These are phyloP conservation scores for Potorous gilbertii DNA, from an alignment of 2,797 vertebrate genomes.

Conservation along the genomic window DNA sequence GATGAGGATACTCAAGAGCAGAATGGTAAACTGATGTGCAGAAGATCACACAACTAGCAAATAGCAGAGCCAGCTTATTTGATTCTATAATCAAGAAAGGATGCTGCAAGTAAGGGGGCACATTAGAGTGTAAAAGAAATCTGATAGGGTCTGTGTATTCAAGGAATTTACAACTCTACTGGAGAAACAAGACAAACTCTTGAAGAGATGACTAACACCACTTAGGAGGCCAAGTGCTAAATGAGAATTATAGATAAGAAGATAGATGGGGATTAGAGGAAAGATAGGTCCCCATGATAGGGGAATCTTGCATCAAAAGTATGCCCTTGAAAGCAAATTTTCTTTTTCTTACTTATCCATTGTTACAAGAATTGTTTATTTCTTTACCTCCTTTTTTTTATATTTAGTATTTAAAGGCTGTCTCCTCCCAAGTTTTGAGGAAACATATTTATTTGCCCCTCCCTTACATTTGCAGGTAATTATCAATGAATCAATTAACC, in stretches of 20 bases:
- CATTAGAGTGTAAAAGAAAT: background rate
- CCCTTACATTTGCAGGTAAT: background rate
- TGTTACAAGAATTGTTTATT: background rate
- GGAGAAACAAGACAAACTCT: background rate
- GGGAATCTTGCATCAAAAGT: background rate
- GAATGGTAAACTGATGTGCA: background rate
- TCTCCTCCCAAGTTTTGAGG: background rate
- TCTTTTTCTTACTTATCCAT: background rate
- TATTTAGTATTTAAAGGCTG: background rate
- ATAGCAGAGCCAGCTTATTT: background rate
- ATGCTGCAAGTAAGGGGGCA: background rate
- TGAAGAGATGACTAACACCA: background rate
- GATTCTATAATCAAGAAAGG: background rate
- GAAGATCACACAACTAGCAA: background rate
- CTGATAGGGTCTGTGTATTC: background rate
- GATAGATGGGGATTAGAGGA: background rate
- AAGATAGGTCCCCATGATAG: background rate
- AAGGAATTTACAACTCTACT: background rate
- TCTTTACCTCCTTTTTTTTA: background rate
- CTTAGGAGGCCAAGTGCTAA: background rate
- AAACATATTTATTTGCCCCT: background rate
- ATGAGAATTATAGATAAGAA: background rate
- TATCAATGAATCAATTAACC: background rate
- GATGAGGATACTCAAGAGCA: background rate
- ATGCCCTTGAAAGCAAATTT: background rate